Evolutionary conservation across 2,888 invertebrate species (phyloP).

Genomic region (Dendrolimus houi): DNA sequence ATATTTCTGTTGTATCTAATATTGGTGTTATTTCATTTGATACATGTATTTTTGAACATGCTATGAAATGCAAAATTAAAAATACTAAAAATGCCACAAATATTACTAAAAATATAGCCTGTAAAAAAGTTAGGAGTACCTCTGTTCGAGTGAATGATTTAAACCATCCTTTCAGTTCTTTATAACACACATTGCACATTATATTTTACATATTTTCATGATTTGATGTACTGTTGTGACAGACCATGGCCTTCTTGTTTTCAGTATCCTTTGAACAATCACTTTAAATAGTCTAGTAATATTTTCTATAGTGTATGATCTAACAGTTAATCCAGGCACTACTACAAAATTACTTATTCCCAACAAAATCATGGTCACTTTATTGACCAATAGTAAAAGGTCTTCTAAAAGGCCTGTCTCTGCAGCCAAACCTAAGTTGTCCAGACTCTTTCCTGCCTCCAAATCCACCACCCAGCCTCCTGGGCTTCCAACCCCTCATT

Average conservation of each 20-base stretch:
- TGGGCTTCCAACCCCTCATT: constrained; percentile 88
- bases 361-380: constrained; percentile 4
- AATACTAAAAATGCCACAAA: constrained; percentile 40
- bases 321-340: too few relatives aligned
- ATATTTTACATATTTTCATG: constrained; percentile 17
- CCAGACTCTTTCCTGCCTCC: constrained; percentile 92
- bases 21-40: not conserved
- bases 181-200: constrained; percentile 50
- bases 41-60: constrained; percentile 21
- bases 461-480: constrained; percentile 91
- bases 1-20: not conserved
- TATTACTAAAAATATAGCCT: constrained; percentile 34
- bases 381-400: constrained; percentile 54
- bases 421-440: constrained; percentile 90
- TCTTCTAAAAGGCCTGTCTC: constrained; percentile 84
- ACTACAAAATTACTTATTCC: too few relatives aligned
- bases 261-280: not conserved
- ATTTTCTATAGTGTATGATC: too few relatives aligned
- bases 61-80: constrained; percentile 42
- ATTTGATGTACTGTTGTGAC: constrained; percentile 16
- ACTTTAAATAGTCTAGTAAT: too few relatives aligned
- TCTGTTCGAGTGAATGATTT: constrained; percentile 53
- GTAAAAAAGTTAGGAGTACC: constrained; percentile 30
- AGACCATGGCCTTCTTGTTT: constrained; percentile 34
- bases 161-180: constrained; percentile 50